Conservation (phyloP, 2,113 vertebrate genomes). For the Cromileptes altivelis region DNA sequence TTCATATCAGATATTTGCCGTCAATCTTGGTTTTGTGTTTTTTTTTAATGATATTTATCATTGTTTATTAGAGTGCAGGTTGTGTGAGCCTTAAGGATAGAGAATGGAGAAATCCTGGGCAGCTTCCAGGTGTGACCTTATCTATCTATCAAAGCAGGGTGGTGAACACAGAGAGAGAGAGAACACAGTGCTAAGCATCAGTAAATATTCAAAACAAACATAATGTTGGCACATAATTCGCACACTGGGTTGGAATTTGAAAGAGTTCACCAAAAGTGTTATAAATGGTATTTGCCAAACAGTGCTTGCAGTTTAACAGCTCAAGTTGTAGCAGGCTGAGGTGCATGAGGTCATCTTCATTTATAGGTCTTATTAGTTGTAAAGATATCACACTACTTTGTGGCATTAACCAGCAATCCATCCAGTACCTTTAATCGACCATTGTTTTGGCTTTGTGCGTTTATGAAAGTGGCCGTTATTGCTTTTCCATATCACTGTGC, state of each 20-base stretch:
- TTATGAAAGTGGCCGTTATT: conserved; percentile 16
- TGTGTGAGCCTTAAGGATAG: conserved; percentile 4
- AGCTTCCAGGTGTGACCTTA: conserved; percentile 18
- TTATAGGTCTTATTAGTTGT: conserved; percentile 14
- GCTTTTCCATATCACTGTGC: conserved; percentile 43
- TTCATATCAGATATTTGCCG: conserved; percentile 15
- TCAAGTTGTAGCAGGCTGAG: conserved; percentile 42
- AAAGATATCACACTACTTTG: conserved; percentile 2
- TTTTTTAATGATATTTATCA: conserved; percentile 10
- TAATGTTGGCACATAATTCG: conserved; percentile 1
- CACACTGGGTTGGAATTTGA: neutral
- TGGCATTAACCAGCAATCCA: conserved; percentile 15
- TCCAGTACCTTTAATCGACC: neutral
- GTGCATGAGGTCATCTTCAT: conserved; percentile 48
- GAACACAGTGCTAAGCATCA: neutral
- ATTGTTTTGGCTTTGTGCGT: neutral
- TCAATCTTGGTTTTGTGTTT: neutral
- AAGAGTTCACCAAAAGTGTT: conserved; percentile 31
- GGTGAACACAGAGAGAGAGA: neutral
- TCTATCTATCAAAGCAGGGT: neutral
- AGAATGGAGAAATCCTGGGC: neutral
- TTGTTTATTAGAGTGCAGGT: conserved; percentile 24
- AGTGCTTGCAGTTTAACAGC: conserved; percentile 29
- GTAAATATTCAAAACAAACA: neutral
- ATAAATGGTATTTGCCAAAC: conserved; percentile 30